phyloP scores from a whole-genome alignment of 2,113 vertebrate genomes.

The Stegostoma tigrinum region DNA sequence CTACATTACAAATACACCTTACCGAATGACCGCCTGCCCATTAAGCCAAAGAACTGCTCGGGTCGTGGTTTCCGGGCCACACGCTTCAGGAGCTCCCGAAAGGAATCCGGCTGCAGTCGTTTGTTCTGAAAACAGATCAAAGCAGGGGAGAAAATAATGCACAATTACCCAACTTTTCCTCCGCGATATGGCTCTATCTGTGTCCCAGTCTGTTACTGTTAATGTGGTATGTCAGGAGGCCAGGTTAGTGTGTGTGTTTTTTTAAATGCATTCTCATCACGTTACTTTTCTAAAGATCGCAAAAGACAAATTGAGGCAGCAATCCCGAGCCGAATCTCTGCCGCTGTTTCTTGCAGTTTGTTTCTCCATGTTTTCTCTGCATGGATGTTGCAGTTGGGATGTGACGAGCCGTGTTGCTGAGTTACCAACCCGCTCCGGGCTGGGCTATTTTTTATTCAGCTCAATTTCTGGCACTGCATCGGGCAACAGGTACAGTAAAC shows the following conservation, averaged over 20 bases:
- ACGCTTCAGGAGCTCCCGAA: constrained; percentile 81
- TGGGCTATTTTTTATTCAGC: neutral
- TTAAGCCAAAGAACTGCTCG: constrained; percentile 88
- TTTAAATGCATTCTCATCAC: neutral
- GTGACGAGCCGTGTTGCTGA: neutral
- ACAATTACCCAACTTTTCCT: neutral
- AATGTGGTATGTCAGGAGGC: neutral
- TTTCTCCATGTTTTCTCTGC: neutral
- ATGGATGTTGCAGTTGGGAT: neutral
- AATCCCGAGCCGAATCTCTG: neutral
- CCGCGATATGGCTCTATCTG: neutral
- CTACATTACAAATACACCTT: constrained; percentile 44
- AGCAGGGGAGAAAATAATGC: neutral
- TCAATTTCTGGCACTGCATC: neutral
- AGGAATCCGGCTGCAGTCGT: constrained; percentile 54
- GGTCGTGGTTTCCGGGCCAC: constrained; percentile 87
- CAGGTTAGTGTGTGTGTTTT: no score
- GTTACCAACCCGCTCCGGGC: neutral
- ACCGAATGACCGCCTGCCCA: constrained; percentile 91
- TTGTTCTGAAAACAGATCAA: constrained; percentile 49
- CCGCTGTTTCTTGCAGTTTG: neutral
- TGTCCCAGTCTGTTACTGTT: neutral
- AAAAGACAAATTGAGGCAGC: neutral
- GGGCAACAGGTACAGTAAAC: neutral
- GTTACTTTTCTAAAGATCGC: neutral